Evolutionary conservation across 2,888 invertebrate species (phyloP), one percentile per base, ranked within the genome.

Genomic region (Orthosia gracilis): DNA sequence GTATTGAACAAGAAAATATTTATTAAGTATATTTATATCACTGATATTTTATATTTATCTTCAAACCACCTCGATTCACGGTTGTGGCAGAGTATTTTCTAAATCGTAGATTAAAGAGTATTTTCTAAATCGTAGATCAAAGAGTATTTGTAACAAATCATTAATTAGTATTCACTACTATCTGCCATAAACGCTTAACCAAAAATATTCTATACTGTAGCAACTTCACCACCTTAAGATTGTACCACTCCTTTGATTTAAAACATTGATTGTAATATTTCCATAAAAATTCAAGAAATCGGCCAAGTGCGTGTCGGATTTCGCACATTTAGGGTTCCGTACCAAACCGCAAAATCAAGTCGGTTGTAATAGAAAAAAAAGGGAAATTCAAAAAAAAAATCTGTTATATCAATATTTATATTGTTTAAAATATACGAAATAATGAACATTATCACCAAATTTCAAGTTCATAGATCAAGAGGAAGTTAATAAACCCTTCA

Each of bases 81-180:
- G 93, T 91, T 90, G 86, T 88, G 91, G 92, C 92, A 91, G 91
- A 84, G 88, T 89, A 78, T 90, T 85, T 94, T 94, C 92, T 58
- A 12, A 64, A n/a, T n/a, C n/a, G n/a, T n/a, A n/a, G n/a, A n/a
- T n/a, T n/a, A n/a, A n/a, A 91, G 91, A 84, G 88, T 89, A 78
- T 90, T 85, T 94, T 94, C 92, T 58, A 12, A 64, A n/a, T n/a
- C n/a, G n/a, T n/a, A n/a, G n/a, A n/a, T n/a, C n/a, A n/a, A n/a
- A n/a, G n/a, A n/a, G n/a, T n/a, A n/a, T n/a, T 87, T 54, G 73
- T 90, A 89, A 91, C 85, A 89, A 90, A 91, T 91, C 89, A 89
- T 90, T 89, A 31, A 31, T 31, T 31, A 91, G 87, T 88, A 80
- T 84, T 87, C 82, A 82, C 84, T 85, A 85, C 73, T 86, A 88